A percentile compares a stretch with the other conserved stretches of the same genome.
phyloP scores from a whole-genome alignment of 37 sponge, comb jelly and placozoan genomes.

The Crambe crambe region DNA sequence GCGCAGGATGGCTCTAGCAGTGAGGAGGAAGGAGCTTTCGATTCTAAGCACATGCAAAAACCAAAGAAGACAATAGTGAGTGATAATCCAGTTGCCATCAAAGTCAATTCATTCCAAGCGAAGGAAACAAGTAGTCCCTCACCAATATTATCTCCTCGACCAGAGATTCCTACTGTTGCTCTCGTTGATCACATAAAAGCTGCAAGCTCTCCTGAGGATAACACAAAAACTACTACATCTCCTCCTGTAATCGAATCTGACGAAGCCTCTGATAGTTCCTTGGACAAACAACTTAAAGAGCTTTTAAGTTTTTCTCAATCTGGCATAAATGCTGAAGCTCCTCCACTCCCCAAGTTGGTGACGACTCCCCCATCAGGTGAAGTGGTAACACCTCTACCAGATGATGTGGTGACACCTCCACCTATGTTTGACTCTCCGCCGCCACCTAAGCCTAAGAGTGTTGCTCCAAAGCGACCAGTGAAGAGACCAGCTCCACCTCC shows the following conservation, averaged over 20 bases:
- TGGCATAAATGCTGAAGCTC: background rate
- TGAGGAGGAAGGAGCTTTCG: background rate
- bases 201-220: background rate
- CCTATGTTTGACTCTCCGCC: background rate
- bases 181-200: background rate
- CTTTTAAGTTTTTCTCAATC: background rate
- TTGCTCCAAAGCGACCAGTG: conserved; percentile 6
- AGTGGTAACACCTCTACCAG: background rate
- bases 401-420: background rate
- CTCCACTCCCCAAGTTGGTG: too few relatives aligned
- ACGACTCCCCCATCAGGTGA: background rate
- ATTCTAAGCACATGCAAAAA: background rate
- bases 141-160: background rate
- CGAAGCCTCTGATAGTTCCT: background rate
- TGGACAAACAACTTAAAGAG: background rate
- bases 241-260: background rate
- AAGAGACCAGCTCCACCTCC: conserved; percentile 14
- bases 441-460: background rate
- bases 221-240: background rate
- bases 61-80: background rate
- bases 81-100: background rate
- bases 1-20: background rate
- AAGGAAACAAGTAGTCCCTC: background rate
- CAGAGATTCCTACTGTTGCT: background rate
- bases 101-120: background rate